Evolutionary conservation across 2,888 invertebrate species (phyloP), one percentile per base, ranked within the genome.

Genomic region (Gastracanthus pulcherrimus): DNA sequence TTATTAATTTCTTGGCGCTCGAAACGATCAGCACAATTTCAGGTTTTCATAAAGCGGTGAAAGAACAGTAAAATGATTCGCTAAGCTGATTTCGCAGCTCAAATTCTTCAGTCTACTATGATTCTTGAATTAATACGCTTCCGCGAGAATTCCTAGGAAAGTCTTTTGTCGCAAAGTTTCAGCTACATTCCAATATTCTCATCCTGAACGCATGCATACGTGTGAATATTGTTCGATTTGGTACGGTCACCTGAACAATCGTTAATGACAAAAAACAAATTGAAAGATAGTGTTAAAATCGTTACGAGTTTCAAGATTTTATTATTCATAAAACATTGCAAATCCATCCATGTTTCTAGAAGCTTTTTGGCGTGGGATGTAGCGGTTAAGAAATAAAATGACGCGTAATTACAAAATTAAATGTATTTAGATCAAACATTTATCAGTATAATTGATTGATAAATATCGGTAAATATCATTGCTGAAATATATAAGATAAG

Each of bases 21-120:
- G 58, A 72, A 80, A 83, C 76, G 51, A 67, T 84, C 83, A 86
- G 83, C 86, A 86, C 85, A 81, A 36, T 70, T 76, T 76, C 60
- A 29, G 29, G 9, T 62, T 72, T 74, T 19, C 36, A 74, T n/a
- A 41, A 69, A 77, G 55, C 55, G 75, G 69, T 67, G 60, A 74
- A 76, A 76, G 76, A 77, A 76, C 67, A 77, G 23, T 74, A 74
- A 81, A 81, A 77, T 58, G 48, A 51, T 74, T 81, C 31, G 34
- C 51, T 77, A 74, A 81, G 74, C 81, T 77, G 77, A 64, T 78
- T 74, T 81, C 48, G 62, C 74, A 81, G 74, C 76, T 78, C 38
- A 62, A 55, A 72, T 67, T 72, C 38, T 82, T 75, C 71, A 80
- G 81, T 82, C 55, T 74, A 81, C 62, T n/a, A 38, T 72, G 36